These are phyloP conservation scores for Psylliodes chrysocephalus DNA, from an alignment of 2,888 invertebrate genomes.

Conservation along the genomic window DNA sequence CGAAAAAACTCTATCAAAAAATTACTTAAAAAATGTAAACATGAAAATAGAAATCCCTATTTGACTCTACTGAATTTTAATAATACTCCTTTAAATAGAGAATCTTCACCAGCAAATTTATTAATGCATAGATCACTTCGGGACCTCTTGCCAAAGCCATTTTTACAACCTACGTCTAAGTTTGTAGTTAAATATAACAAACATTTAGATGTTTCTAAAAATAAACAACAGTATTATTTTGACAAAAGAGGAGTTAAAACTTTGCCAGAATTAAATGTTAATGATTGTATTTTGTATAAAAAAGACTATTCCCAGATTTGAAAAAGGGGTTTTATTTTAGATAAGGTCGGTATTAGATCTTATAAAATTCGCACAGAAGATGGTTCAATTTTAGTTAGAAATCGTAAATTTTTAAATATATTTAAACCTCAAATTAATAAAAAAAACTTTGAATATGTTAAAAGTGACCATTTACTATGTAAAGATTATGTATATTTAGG, in stretches of 20 bases:
- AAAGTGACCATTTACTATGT: no score
- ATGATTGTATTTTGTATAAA: background rate
- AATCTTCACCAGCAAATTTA: background rate
- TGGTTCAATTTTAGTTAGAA: no score
- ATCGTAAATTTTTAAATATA: no score
- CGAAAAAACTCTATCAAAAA: background rate
- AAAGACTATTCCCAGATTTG: background rate
- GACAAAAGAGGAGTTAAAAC: background rate
- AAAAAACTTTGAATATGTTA: no score
- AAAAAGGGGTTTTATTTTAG: background rate
- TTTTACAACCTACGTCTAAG: background rate
- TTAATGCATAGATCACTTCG: background rate
- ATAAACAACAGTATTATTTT: conserved; percentile 2
- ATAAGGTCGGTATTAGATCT: background rate
- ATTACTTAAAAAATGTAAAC: background rate
- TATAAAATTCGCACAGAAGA: background rate
- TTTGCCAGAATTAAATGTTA: background rate
- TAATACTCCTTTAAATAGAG: background rate
- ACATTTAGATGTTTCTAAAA: background rate
- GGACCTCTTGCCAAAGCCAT: background rate
- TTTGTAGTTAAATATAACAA: background rate
- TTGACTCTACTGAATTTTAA: background rate
- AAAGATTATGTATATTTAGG: no score
- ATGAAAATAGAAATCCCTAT: background rate
- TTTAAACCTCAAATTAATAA: no score